Base-by-base conservation (phyloP, 2,113 vertebrate genomes). In the Lethenteron camtschaticum region DNA sequence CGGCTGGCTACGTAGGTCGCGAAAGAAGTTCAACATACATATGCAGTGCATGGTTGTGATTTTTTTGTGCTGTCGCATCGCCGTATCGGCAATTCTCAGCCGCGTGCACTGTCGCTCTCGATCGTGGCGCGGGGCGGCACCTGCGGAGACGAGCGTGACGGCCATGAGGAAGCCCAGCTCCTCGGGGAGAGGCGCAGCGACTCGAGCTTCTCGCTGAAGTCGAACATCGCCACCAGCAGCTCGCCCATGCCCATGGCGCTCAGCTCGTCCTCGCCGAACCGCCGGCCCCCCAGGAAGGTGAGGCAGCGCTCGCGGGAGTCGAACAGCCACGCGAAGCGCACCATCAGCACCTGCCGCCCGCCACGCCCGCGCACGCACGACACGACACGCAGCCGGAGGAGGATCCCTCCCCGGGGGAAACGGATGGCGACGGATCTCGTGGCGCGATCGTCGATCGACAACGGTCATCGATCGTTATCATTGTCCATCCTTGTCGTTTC, bases 81-180 rank as follows among this genome's bases (percentile, higher is more conserved):
- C 41, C 5, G 41, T 41, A 41, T 41, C 41, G 41, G 41, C 41
- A 41, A 41, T 41, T 6, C 41, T 41, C 4, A 41, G 41, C 41
- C 41, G 41, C 24, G 24, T 41, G 24, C 24, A 3, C 24, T 41
- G 3, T 41, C 24, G 24, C 24, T 66, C 11, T 69, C 18, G 3
- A 24, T 9, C 18, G 56, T 18, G 14, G 10, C 18, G 14, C 18
- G 18, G 14, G 10, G 9, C n/a, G 83, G 85, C 83, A 99, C 94
- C 94, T 75, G 94, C 92, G 74, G 94, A 99, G 24, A 99, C 89
- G 10, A 96, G 86, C 74, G 96, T 90, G 74, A 99, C 88, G 0
- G 90, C 91, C 11, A 88, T 90, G 79, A 99, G 96, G 73, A 97
- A 84, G 77, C 87, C 90, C 84, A 90, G 96, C 71, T 97, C 92